Base-by-base conservation (phyloP, 2,113 vertebrate genomes). In the Dasyurus viverrinus region DNA sequence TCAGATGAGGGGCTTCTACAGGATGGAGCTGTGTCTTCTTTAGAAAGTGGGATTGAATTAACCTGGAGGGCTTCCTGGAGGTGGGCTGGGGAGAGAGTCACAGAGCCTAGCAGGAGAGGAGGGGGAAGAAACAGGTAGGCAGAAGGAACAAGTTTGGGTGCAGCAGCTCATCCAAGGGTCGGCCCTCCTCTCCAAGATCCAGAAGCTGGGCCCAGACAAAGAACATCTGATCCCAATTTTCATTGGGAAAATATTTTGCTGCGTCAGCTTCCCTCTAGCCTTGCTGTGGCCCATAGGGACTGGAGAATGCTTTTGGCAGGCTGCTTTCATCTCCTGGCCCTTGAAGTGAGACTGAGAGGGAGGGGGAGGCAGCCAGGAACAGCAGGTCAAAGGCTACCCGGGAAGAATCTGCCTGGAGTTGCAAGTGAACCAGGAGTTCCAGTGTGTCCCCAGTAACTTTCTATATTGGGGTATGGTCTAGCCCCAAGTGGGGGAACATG, bases 211-310 rank as follows among this genome's bases (percentile, higher is more conserved):
- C n/a, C 68, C 68, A 84, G 68, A 84, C 68, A 84, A 84, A 84
- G 68, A 84, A 84, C 68, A 84, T 84, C 68, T 84, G 68, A 84
- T 84, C 68, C 68, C 68, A 84, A 84, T 84, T 84, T 84, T 84
- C 68, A 84, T 42, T 84, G 68, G 68, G 68, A 84, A 84, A 84
- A 84, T 84, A 84, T 84, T 84, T 84, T 84, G 68, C 68, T 84
- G 68, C n/a, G 68, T 84, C 68, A 84, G 68, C 68, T 84, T 84
- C 68, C n/a, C 68, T 84, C 68, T 84, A 84, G 68, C 68, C 68
- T 84, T 84, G 68, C 68, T 84, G 68, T 23, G 68, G 68, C 68
- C 68, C 68, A 42, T 84, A 84, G 68, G 68, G 68, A 84, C 68
- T 84, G 68, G n/a, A 42, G 68, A 84, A 84, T 42, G 68, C 68